These are phyloP conservation scores for Oryctolagus cuniculus DNA, from an alignment of 2,113 vertebrate genomes.

Conservation along the genomic window DNA sequence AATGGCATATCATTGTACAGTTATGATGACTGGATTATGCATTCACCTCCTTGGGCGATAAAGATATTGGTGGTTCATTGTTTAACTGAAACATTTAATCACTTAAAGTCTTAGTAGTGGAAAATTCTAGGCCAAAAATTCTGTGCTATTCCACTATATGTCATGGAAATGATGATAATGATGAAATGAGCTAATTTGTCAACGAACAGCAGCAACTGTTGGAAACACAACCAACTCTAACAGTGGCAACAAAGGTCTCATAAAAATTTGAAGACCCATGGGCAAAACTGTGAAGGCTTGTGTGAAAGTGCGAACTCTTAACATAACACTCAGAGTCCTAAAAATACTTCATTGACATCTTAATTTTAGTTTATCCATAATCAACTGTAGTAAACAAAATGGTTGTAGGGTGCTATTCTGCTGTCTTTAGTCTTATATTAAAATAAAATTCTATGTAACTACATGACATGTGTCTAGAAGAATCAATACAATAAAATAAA, in stretches of 20 bases:
- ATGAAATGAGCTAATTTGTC: neutral
- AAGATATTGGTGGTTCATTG: rapidly evolving
- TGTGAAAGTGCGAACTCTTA: neutral
- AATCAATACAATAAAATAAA: too few species aligned
- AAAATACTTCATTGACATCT: neutral
- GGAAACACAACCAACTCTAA: neutral
- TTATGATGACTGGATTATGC: rapidly evolving
- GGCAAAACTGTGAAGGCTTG: neutral
- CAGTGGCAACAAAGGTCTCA: neutral
- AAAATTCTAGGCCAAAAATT: neutral
- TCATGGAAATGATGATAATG: rapidly evolving
- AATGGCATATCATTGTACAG: rapidly evolving
- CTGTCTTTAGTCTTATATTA: neutral
- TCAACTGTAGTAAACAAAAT: neutral
- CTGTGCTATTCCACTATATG: neutral
- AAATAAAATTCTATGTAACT: neutral
- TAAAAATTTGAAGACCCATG: neutral
- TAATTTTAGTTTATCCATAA: neutral
- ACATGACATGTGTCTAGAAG: neutral
- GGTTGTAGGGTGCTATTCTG: too few species aligned
- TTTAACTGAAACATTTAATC: neutral
- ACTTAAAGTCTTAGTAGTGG: neutral
- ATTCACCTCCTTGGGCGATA: rapidly evolving
- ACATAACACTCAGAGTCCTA: neutral
- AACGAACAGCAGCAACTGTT: neutral